Percentiles rank a stretch among this genome's conserved stretches.
phyloP scores from a whole-genome alignment of 2,888 invertebrate species.

The Leptinotarsa rubiginosa region DNA sequence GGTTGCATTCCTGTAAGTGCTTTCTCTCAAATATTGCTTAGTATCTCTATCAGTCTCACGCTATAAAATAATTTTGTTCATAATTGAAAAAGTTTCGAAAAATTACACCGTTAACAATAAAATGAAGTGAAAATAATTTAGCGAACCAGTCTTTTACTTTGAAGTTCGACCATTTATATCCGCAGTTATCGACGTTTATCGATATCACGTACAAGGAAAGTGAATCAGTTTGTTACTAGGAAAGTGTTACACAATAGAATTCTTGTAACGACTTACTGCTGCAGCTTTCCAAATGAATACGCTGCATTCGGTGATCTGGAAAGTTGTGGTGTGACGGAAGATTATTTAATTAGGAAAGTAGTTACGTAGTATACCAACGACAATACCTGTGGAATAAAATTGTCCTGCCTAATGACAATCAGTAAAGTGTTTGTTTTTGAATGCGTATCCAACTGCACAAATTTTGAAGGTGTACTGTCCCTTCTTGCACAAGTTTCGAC shows the following conservation, averaged over 20 bases:
- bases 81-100: too few species aligned
- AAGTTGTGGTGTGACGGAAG: background rate
- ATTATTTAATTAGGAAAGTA: background rate
- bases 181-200: background rate
- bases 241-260: background rate
- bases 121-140: too few species aligned
- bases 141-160: background rate
- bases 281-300: conserved; percentile 1
- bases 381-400: background rate
- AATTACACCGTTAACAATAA: too few species aligned
- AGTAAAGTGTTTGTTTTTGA: background rate
- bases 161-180: background rate
- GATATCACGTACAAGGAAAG: conserved; percentile 10
- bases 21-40: too few species aligned
- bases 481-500: too few species aligned
- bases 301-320: background rate
- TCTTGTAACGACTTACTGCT: background rate
- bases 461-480: too few species aligned
- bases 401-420: background rate
- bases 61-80: too few species aligned
- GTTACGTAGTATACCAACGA: background rate
- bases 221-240: conserved; percentile 3
- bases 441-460: background rate
- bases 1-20: too few species aligned
- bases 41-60: too few species aligned